phyloP scores from a whole-genome alignment of 2,888 invertebrate genomes.

The Ectropis crepuscularia region DNA sequence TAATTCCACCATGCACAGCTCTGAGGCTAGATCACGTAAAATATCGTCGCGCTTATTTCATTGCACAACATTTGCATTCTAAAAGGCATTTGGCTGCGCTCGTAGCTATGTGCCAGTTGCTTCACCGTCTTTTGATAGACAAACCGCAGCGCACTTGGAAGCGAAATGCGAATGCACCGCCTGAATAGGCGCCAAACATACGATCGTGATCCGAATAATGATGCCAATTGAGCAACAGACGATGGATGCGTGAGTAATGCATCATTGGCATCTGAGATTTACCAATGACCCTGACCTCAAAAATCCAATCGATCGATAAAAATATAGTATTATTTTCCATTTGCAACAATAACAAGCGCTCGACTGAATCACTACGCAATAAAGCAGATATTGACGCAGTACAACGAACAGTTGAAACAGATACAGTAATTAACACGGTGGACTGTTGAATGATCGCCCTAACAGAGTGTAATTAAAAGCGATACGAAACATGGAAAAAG shows the following conservation, averaged over 20 bases:
- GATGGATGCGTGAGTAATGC: conserved; percentile 49
- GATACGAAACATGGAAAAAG: conserved; percentile 48
- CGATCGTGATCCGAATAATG: conserved; percentile 62
- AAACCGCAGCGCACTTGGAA: conserved; percentile 49
- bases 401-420: conserved; percentile 35
- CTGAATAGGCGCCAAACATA: conserved; percentile 62
- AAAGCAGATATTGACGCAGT: conserved; percentile 21
- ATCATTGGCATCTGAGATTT: conserved; percentile 49
- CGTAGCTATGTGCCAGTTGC: conserved; percentile 48
- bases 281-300: conserved; percentile 54
- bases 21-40: conserved; percentile 30
- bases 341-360: conserved; percentile 7
- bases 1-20: conserved; percentile 20
- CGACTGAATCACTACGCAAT: conserved; percentile 24
- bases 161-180: conserved; percentile 57
- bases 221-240: conserved; percentile 64
- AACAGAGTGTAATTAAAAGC: conserved; percentile 51
- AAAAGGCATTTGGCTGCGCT: conserved; percentile 51
- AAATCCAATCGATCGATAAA: conserved; percentile 28
- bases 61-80: conserved; percentile 60
- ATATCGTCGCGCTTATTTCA: conserved; percentile 39
- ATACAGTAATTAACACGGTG: conserved; percentile 48
- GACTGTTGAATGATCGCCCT: conserved; percentile 47
- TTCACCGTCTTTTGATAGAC: conserved; percentile 56
- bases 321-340: background rate